Evolutionary conservation across 2,113 vertebrate genomes (phyloP), one percentile per base, ranked within the genome.

Genomic region (Indri indri): DNA sequence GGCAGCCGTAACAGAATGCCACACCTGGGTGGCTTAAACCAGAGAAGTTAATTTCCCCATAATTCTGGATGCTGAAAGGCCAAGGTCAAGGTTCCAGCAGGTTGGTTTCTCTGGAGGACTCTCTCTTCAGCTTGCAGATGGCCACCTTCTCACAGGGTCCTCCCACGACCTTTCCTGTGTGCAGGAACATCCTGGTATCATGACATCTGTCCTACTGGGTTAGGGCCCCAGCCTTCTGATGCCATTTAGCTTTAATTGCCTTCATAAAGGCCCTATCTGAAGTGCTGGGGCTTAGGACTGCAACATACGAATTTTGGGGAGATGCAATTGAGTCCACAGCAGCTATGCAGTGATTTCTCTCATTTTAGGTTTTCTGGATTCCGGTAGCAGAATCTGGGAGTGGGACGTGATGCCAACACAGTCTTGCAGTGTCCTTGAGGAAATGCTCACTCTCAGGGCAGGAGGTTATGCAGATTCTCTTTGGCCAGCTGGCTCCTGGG

Each of bases 151-250:
- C 2, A 1, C 12, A 5, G 5, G 16, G 2, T 32, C 32, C 22
- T 8, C 13, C 1, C 0, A 0, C 1, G 37, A 8, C 27, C 5
- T 17, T 13, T 37, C 20, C 7, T 40, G 14, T 30, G 22, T 13
- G 30, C 0, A 34, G 2, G 3, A 12, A 12, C 1, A 0, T 10
- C 13, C 86, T 1, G 1, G 3, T 2, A 2, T 16, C 54, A 66
- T 34, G 37, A 71, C 5, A 2, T 4, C 0, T 8, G 30, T 57
- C 27, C 2, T 27, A 12, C 0, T 25, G n/a, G 34, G 27, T 57
- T 3, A 76, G 23, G 0, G 6, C 16, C 0, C 1, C 34, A 37
- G 5, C 2, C 57, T n/a, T 2, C 4, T 0, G 10, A 47, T 10
- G 3, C 73, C 47, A 32, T 30, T 42, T 81, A 8, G 42, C 20